Evolutionary conservation across 1,140 invertebrate species (phyloP), one percentile per base, ranked within the genome.

Genomic region (Periplaneta americana): DNA sequence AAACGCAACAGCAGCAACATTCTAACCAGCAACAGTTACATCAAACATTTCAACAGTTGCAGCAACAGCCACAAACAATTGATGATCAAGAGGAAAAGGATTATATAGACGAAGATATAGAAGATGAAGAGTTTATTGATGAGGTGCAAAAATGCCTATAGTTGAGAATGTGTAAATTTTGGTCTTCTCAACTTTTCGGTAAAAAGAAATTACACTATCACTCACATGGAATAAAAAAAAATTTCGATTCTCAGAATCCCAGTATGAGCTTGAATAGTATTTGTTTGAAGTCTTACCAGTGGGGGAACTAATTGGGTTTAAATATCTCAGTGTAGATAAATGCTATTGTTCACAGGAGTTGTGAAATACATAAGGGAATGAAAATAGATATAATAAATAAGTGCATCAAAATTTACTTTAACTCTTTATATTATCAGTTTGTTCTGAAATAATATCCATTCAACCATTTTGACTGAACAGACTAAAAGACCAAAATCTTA

Each of bases 41-140:
- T 22, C 37, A 39, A 39, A 39, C 37, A 3, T 17, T 15, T 11
- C 37, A 39, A 4, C 37, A 39, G 37, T 11, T 28, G 22, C 48
- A 66, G 22, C 48, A 66, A n/a, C 48, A 66, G 22, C 48, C 48
- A 66, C 48, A 66, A 8, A 0, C 22, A 28, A n/a, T n/a, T 28
- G 82, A 82, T 36, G 82, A 82, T 33, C 78, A 36, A n/a, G 82
- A 80, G 22, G 82, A 82, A 18, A 82, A 85, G n/a, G 84, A 85
- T 74, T 85, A 86, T 32, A 84, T 84, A 22, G 85, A 86, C 78
- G 85, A 83, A 31, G 83, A 85, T 37, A 80, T 82, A 33, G 85
- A 85, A 78, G 86, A 86, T 82, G 83, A 84, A 74, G 83, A 84
- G 37, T 84, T 86, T 74, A 75, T 84, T 75, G 84, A 82, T 82